phyloP scores from a whole-genome alignment of 2,113 vertebrate genomes.

The Cyphomyrus discorhynchus region DNA sequence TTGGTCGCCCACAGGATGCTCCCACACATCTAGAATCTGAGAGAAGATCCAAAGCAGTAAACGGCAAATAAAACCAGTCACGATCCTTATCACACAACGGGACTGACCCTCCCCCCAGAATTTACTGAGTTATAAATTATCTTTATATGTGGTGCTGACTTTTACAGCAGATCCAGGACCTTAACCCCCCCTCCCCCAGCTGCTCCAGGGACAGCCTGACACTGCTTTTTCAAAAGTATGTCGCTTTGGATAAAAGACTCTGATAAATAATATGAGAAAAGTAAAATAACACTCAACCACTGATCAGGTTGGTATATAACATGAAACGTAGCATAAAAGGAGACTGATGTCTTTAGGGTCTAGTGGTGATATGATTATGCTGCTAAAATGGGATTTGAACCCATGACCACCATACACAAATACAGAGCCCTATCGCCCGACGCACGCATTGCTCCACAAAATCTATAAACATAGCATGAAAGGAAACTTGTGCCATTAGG shows the following conservation, averaged over 20 bases:
- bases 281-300: not conserved
- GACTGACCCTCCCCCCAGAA: not conserved
- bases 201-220: not conserved
- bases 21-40: not conserved
- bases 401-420: not conserved
- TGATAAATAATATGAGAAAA: not conserved
- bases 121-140: not conserved
- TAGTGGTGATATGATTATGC: not conserved
- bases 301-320: not conserved
- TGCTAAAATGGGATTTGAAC: not conserved
- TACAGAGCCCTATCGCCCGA: not conserved
- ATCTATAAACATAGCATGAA: not conserved
- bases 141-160: not conserved
- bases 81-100: not conserved
- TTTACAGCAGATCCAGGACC: not conserved
- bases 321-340: not conserved
- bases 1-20: not conserved
- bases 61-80: not conserved
- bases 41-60: not conserved
- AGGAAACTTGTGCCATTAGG: not conserved
- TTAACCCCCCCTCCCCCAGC: not conserved
- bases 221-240: not conserved
- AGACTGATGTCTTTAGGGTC: not conserved
- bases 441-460: too few relatives aligned
- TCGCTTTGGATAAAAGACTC: not conserved